phyloP scores from a whole-genome alignment of 2,888 invertebrate genomes.

The Gerris lacustris region DNA sequence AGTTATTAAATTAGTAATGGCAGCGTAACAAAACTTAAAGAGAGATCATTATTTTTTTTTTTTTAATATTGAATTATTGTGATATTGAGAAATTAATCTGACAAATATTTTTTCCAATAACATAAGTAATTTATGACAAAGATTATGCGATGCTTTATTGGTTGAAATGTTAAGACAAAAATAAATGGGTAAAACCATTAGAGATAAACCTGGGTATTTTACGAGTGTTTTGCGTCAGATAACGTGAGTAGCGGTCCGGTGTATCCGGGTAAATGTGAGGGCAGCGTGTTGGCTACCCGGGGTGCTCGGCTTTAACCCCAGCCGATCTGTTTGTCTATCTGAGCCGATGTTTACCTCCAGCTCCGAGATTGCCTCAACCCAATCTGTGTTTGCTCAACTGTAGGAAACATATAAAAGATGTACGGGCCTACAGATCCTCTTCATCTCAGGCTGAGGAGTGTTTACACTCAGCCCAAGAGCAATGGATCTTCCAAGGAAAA shows the following conservation, averaged over 20 bases:
- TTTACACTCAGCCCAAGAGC: neutral
- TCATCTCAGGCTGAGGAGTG: neutral
- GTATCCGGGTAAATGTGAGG: neutral
- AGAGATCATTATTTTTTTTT: too few relatives aligned
- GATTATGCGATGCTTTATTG: too few relatives aligned
- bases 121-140: too few relatives aligned
- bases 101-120: too few relatives aligned
- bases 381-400: constrained; percentile 1
- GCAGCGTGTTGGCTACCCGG: neutral
- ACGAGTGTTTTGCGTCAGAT: neutral
- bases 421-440: neutral
- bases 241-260: neutral
- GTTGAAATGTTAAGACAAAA: too few relatives aligned
- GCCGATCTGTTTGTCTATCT: constrained; percentile 3
- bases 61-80: too few relatives aligned
- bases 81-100: too few relatives aligned
- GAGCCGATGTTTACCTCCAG: neutral
- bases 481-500: neutral
- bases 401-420: neutral
- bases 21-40: too few relatives aligned
- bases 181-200: neutral
- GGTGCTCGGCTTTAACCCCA: neutral
- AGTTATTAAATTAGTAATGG: too few relatives aligned
- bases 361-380: neutral
- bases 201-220: neutral